A percentile compares a stretch with the other conserved stretches of the same genome.
Conservation (phyloP, 2,797 vertebrate species). For the Spinus pinus region DNA sequence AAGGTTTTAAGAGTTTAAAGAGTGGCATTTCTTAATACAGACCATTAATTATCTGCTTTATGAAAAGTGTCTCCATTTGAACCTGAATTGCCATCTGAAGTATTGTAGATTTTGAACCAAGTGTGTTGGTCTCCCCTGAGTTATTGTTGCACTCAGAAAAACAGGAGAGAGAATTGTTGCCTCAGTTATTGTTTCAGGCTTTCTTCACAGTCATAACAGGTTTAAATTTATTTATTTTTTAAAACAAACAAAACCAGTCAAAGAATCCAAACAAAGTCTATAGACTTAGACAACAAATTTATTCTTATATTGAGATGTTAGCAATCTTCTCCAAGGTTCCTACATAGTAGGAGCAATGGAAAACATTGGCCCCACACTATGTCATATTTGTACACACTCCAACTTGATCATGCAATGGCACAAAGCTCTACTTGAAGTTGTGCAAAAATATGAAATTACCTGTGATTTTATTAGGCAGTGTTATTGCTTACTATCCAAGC, state of each 20-base stretch:
- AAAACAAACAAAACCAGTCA: neutral
- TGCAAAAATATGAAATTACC: neutral
- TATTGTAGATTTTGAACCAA: neutral
- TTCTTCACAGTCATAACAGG: neutral
- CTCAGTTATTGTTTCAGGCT: neutral
- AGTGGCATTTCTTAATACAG: neutral
- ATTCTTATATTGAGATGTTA: neutral
- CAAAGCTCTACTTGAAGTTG: neutral
- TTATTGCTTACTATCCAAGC: neutral
- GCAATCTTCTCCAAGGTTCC: neutral
- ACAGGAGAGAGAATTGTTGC: neutral
- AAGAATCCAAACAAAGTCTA: accelerated
- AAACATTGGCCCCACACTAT: neutral
- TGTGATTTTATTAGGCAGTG: neutral
- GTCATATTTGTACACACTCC: neutral
- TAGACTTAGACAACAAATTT: neutral
- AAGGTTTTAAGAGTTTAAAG: neutral
- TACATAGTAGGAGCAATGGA: neutral
- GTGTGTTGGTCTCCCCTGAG: neutral
- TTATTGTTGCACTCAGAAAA: neutral
- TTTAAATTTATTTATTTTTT: neutral
- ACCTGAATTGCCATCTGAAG: neutral
- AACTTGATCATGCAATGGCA: neutral
- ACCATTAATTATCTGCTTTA: neutral
- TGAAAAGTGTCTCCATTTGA: neutral